Conservation (phyloP, 2,888 invertebrate genomes). For the Neria commutata region DNA sequence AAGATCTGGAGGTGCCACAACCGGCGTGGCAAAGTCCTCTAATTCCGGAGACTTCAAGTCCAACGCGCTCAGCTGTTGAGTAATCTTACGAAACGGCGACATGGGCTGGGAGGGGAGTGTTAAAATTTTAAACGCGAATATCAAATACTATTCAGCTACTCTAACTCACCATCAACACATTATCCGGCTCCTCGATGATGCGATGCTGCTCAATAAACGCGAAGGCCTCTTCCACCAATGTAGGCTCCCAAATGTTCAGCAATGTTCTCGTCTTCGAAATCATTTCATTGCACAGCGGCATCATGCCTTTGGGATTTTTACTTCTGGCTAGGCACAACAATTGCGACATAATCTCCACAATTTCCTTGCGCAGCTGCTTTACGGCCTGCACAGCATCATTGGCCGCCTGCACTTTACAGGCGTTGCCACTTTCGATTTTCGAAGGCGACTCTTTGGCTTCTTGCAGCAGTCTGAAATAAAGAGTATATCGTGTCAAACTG, state of each 20-base stretch:
- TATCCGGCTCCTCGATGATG: slow-evolving; percentile 63
- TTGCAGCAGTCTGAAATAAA: slow-evolving; percentile 71
- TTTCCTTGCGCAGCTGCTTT: slow-evolving; percentile 76
- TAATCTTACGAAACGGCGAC: slow-evolving; percentile 77
- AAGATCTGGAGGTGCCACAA: slow-evolving; percentile 69
- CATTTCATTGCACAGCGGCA: slow-evolving; percentile 79
- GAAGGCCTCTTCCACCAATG: slow-evolving; percentile 83
- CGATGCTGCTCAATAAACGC: slow-evolving; percentile 79
- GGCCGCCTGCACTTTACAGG: slow-evolving; percentile 80
- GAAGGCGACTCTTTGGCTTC: slow-evolving; percentile 79
- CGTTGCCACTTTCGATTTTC: slow-evolving; percentile 70
- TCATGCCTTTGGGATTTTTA: slow-evolving; percentile 75
- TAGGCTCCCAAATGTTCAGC: slow-evolving; percentile 84
- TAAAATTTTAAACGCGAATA: slow-evolving; percentile 27
- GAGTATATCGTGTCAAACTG: too few species aligned
- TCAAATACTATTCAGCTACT: too few species aligned
- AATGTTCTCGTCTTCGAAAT: slow-evolving; percentile 79
- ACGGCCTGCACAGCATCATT: slow-evolving; percentile 83
- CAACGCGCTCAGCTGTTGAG: slow-evolving; percentile 75
- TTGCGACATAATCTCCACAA: slow-evolving; percentile 78
- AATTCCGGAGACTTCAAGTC: slow-evolving; percentile 76
- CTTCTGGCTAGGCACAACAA: slow-evolving; percentile 76
- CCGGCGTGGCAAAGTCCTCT: slow-evolving; percentile 74
- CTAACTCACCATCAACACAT: slow-evolving; percentile 51
- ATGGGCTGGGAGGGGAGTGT: slow-evolving; percentile 63